Conservation (phyloP, 2,888 invertebrate species). For the Lycocerus yunnanus region DNA sequence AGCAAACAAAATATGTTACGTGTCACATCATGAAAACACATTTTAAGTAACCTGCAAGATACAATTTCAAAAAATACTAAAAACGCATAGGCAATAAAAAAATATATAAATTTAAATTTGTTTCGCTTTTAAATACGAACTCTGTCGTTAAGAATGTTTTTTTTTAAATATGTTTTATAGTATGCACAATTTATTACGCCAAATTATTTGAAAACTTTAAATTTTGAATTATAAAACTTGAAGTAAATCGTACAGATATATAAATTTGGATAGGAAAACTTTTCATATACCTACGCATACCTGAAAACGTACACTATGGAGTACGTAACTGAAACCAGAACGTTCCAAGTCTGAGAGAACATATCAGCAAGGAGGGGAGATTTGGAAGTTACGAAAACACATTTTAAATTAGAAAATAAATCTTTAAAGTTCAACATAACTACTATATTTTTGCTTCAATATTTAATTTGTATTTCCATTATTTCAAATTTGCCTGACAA, state of each 20-base stretch:
- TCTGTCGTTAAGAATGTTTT: neutral
- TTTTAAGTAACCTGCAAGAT: neutral
- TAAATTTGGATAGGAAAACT: conserved; percentile 26
- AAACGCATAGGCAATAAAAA: neutral
- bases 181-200: neutral
- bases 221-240: neutral
- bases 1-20: neutral
- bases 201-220: neutral
- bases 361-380: conserved; percentile 11
- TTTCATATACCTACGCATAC: conserved; percentile 24
- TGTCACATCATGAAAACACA: neutral
- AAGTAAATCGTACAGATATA: conserved; percentile 18
- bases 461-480: neutral
- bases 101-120: neutral
- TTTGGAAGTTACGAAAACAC: conserved; percentile 10
- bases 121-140: neutral
- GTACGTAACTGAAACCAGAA: conserved; percentile 24
- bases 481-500: neutral
- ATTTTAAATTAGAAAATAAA: conserved; percentile 27
- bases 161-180: neutral
- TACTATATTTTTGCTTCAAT: neutral
- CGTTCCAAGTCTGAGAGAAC: conserved; percentile 14
- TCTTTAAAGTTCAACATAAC: conserved; percentile 1
- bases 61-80: neutral
- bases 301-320: neutral